Evolutionary conservation across 2,888 invertebrate species (phyloP), one percentile per base, ranked within the genome.

Genomic region (Lycaena phlaeas): DNA sequence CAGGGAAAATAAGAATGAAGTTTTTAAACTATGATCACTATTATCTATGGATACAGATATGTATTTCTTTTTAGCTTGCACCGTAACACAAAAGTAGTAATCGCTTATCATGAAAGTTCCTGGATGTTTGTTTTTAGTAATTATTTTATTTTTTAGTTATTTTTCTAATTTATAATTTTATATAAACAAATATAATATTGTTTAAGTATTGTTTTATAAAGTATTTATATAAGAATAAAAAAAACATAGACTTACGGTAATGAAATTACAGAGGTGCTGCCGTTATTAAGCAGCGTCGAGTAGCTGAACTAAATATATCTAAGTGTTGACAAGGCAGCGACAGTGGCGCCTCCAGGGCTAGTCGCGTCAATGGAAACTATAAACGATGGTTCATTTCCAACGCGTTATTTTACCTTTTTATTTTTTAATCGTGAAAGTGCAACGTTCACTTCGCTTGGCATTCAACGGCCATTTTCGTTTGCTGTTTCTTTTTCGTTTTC

Each of bases 381-480:
- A 57, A 54, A 56, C 62, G 56, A 61, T 65, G 77, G 78, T 78
- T 77, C 78, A 74, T 74, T 73, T 71, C 70, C 61, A 68, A 61
- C 65, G 55, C 58, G 62, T 48, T 55, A 61, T 64, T 69, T 77
- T 76, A 52, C 49, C 67, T 69, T 65, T 66, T 73, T 75, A 66
- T 67, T 65, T 69, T 75, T 72, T 74, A 71, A 73, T 78, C 73
- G 76, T 73, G 75, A 78, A 81, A 81, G 78, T 78, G 81, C 81
- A 74, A 73, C 73, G 76, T 76, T 77, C 79, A 77, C 77, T 77
- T 78, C 69, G 67, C 63, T 59, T 58, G 68, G 67, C 60, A 74
- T 78, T 78, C 76, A 72, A 70, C 73, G 60, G 67, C 69, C 65
- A 73, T 77, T 78, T 73, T 73, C 63, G 68, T 69, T 70, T 61